phyloP scores from a whole-genome alignment of 1,140 invertebrate genomes.

The Trissolcus basalis region DNA sequence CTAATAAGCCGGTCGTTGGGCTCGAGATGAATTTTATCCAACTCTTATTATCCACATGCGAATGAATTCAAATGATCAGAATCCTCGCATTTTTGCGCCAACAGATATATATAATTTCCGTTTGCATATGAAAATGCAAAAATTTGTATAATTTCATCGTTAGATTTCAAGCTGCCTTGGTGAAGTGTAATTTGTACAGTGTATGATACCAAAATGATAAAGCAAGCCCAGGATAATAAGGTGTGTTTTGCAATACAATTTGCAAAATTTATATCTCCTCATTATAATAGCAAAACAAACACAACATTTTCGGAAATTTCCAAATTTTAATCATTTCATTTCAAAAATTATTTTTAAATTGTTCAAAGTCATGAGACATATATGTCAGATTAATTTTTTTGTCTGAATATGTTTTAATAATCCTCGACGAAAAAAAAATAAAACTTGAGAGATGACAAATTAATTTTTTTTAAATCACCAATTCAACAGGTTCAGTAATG shows the following conservation, averaged over 20 bases:
- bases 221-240: no score
- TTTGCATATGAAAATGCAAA: conserved; percentile 26
- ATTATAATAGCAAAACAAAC: background rate
- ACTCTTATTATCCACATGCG: conserved; percentile 34
- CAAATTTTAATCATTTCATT: conserved; percentile 18
- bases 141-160: conserved; percentile 40
- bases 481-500: conserved; percentile 20
- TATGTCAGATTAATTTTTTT: no score
- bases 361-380: no score
- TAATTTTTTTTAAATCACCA: no score
- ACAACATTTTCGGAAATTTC: background rate
- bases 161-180: background rate
- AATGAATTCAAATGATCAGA: conserved; percentile 38
- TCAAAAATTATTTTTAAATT: no score
- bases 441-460: no score
- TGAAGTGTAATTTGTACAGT: background rate
- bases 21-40: conserved; percentile 17
- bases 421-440: no score
- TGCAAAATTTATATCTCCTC: no score
- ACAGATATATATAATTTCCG: conserved; percentile 10
- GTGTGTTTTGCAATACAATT: no score
- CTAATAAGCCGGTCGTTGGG: conserved; percentile 35
- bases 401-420: no score
- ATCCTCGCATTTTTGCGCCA: conserved; percentile 19
- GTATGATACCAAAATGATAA: no score